Conservation (phyloP, 2,888 invertebrate genomes). For the Campaea margaritaria region DNA sequence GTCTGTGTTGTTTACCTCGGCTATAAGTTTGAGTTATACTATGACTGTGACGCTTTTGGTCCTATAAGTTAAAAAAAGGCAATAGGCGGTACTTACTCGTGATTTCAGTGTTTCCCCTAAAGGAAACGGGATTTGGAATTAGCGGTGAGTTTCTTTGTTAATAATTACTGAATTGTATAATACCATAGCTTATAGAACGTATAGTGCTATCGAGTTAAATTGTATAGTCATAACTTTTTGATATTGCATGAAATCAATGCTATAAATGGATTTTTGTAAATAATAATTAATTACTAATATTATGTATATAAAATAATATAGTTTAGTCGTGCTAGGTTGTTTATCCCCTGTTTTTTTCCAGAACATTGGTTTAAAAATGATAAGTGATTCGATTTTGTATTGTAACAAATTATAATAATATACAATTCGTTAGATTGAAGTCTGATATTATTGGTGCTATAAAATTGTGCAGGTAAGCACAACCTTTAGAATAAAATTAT, state of each 20-base stretch:
- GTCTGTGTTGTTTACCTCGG: too few relatives aligned
- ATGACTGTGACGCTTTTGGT: too few relatives aligned
- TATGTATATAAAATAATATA: too few relatives aligned
- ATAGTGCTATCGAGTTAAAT: not conserved
- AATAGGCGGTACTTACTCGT: too few relatives aligned
- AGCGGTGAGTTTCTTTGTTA: not conserved
- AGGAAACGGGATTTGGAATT: too few relatives aligned
- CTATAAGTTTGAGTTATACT: too few relatives aligned
- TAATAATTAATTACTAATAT: too few relatives aligned
- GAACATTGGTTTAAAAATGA: not conserved
- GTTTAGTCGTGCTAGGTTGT: too few relatives aligned
- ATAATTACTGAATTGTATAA: not conserved
- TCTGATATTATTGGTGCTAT: constrained; percentile 29
- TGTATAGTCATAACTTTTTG: not conserved
- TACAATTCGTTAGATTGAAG: constrained; percentile 5
- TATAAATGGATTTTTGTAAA: too few relatives aligned
- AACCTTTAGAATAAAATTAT: not conserved
- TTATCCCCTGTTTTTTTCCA: not conserved
- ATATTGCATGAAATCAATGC: too few relatives aligned
- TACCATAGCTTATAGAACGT: not conserved
- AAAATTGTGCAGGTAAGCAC: constrained; percentile 1
- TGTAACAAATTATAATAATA: not conserved
- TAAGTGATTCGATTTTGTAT: not conserved
- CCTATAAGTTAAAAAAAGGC: too few relatives aligned
- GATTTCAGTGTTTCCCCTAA: too few relatives aligned